phyloP scores from a whole-genome alignment of 2,797 vertebrate genomes.

The Peromyscus aztecus region DNA sequence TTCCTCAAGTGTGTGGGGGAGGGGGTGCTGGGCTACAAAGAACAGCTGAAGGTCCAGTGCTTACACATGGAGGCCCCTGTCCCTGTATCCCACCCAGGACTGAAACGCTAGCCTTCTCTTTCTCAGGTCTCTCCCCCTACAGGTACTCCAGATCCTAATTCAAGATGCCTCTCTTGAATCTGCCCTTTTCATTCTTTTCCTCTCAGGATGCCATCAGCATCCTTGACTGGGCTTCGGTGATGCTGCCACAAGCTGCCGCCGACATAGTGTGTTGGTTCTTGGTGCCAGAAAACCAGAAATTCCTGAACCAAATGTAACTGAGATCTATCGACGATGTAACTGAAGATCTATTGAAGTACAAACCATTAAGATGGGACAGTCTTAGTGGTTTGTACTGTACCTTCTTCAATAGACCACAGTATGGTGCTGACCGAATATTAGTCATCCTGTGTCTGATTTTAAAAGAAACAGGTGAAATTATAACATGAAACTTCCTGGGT shows the following conservation, averaged over 20 bases:
- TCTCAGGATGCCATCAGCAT: neutral
- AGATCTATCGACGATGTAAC: neutral
- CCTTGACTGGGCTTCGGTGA: neutral
- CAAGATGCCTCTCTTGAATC: neutral
- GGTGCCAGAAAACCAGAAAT: neutral
- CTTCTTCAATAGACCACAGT: neutral
- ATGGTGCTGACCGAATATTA: neutral
- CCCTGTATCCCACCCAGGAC: neutral
- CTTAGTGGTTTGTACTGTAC: neutral
- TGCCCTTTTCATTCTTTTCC: neutral
- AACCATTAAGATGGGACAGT: neutral
- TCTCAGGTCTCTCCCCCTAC: neutral
- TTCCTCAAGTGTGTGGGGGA: neutral
- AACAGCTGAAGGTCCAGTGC: neutral
- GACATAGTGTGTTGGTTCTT: neutral
- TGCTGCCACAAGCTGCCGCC: neutral
- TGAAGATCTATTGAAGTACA: neutral
- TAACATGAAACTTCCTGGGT: neutral
- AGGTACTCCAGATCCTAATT: neutral
- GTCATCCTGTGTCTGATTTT: constrained; percentile 1
- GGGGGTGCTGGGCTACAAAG: neutral
- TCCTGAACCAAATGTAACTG: neutral
- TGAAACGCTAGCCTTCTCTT: neutral
- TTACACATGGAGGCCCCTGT: neutral
- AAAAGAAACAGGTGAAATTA: neutral